Base-by-base conservation (phyloP, 2,113 vertebrate species). In the Nothobranchius furzeri region DNA sequence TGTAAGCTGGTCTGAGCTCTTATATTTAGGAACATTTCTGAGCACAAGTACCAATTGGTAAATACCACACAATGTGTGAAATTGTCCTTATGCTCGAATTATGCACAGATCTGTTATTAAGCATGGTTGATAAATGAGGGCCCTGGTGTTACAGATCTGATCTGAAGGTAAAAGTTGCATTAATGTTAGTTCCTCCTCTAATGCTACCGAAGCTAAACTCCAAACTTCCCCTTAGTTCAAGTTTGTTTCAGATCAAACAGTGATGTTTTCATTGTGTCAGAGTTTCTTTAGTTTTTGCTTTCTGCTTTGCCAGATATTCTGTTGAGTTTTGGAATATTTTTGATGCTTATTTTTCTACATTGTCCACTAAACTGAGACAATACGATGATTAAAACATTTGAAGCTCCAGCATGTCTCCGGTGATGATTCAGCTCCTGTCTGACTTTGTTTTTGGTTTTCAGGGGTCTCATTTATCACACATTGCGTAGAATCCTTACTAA, bases 341-440 rank as follows among this genome's bases (percentile, higher is more conserved):
- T 80, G 60, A 83, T 82, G 76, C 81, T 80, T 90, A 87, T 89
- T 88, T 90, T 90, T 89, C 76, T 90, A 85, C 72, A 65, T 60
- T 74, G 69, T 81, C 81, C 74, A 86, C 8, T 64, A 54, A 59
- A 87, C 30, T 45, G 53, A 84, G 67, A 58, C 15, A 12, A 65
- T 55, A 81, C 43, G 10, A 45, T 12, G 6, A 85, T 68, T 87
- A 75, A 89, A 83, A 46, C 40, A 57, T 63, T 81, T 59, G 6
- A 59, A 42, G 12, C 40, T 4, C 24, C 30, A 30, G 4, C 4
- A 50, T 1, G 12, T 57, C 24, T 64, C 17, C 1, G 37, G 46
- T 46, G 2, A 35, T 48, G 11, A n/a, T 48, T 58, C 15, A 3
- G 4, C 30, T 47, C 56, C 4, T 10, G 3, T 57, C 42, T 47